These are phyloP conservation scores for Oryzias curvinotus DNA, from an alignment of 2,113 vertebrate genomes.

Conservation along the genomic window DNA sequence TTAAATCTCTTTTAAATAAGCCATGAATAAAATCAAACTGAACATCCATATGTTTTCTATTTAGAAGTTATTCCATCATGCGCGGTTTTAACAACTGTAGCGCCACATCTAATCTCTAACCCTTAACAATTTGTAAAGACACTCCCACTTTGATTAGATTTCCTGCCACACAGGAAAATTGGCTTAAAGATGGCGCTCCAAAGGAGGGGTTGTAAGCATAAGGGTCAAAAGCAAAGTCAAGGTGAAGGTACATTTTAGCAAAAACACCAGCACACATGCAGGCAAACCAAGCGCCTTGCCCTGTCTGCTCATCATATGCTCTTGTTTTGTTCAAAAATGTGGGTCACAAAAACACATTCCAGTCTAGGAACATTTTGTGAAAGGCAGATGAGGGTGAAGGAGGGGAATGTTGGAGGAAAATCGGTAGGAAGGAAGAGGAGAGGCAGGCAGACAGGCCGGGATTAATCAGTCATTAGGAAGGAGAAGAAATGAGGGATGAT, in stretches of 20 bases:
- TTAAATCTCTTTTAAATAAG: too few relatives aligned
- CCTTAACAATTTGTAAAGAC: slow-evolving; percentile 30
- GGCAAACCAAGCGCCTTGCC: slow-evolving; percentile 15
- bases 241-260: slow-evolving; percentile 7
- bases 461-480: not conserved
- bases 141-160: slow-evolving; percentile 59
- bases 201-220: slow-evolving; percentile 16
- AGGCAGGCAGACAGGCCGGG: slow-evolving; percentile 1
- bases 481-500: not conserved
- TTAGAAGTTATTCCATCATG: not conserved
- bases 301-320: not conserved
- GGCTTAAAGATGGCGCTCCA: slow-evolving; percentile 15
- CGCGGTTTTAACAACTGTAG: slow-evolving; percentile 18
- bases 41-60: slow-evolving; percentile 8
- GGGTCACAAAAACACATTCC: slow-evolving; percentile 59
- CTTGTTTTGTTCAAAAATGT: slow-evolving; percentile 22
- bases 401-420: not conserved
- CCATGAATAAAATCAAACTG: slow-evolving; percentile 2
- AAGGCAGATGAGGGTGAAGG: slow-evolving; percentile 13
- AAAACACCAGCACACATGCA: not conserved
- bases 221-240: not conserved
- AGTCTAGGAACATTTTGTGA: slow-evolving; percentile 2
- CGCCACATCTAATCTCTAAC: slow-evolving; percentile 40
- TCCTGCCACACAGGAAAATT: slow-evolving; percentile 38
- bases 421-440: not conserved